Conservation (phyloP, 2,888 invertebrate genomes). For the Acanthoscelides obtectus region DNA sequence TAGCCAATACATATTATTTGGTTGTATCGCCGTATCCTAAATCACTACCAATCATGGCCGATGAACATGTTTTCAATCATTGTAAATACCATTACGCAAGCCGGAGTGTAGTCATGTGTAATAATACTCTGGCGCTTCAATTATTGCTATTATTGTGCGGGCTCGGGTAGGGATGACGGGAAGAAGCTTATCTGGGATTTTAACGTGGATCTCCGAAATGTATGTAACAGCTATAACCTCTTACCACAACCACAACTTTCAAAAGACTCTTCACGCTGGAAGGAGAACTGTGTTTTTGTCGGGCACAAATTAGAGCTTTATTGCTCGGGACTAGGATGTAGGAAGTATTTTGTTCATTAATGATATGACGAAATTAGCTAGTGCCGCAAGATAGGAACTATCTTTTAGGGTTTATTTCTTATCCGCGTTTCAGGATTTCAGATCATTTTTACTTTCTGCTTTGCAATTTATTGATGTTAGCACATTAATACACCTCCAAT, state of each 20-base stretch:
- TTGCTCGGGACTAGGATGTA: neutral
- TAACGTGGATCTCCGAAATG: constrained; percentile 36
- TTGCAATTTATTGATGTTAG: too few species aligned
- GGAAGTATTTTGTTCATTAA: too few species aligned
- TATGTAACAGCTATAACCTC: constrained; percentile 35
- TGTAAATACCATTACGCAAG: constrained; percentile 47
- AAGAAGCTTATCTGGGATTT: constrained; percentile 45
- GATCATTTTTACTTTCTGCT: too few species aligned
- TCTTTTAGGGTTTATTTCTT: too few species aligned
- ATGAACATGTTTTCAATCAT: constrained; percentile 47
- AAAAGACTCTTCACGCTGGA: neutral
- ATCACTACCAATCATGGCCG: constrained; percentile 26
- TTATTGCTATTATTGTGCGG: constrained; percentile 46
- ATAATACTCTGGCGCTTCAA: constrained; percentile 45
- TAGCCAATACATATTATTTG: neutral
- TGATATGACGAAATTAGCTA: too few species aligned
- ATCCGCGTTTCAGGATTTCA: too few species aligned
- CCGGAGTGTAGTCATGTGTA: constrained; percentile 45
- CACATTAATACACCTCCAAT: too few species aligned
- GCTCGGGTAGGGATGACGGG: constrained; percentile 32
- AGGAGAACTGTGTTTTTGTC: neutral
- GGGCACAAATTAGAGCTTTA: neutral
- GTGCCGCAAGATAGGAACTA: too few species aligned
- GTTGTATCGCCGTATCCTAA: neutral
- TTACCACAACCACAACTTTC: constrained; percentile 8